Base-by-base conservation (phyloP, 2,113 vertebrate species). In the Leptosomus discolor region DNA sequence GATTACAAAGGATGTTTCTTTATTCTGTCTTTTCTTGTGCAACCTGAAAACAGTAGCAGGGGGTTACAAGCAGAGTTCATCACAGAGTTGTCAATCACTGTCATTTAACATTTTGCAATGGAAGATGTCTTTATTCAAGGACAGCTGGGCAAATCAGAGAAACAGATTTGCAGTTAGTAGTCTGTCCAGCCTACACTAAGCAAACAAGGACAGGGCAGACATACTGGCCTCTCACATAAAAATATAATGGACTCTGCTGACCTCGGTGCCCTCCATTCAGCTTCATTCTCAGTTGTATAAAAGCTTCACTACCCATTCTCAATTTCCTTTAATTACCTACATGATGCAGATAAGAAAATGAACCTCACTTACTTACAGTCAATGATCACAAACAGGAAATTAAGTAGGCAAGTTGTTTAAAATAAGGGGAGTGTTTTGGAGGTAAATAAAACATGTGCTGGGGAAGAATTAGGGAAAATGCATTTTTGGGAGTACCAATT, bases 301-400 rank as follows among this genome's bases (percentile, higher is more conserved):
- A 98, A 98, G 98, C 98, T 98, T 98, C 97, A 97, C 98, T 98
- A 98, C 98, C 98, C 98, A 98, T 98, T 98, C 98, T 98, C 98
- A 99, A 98, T 99, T 98, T 99, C 98, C 98, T 98, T 98, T 99
- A 99, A 99, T 99, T 99, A 99, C 98, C 97, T 97, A 98, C 98
- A 98, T 97, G 98, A 98, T 98, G 98, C 97, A 98, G 98, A 98
- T 99, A 99, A 98, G 98, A 98, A 98, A 98, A 99, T 98, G 98
- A 99, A 98, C 97, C 98, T 98, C 98, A 98, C 96, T 98, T 97
- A 97, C 96, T 97, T 98, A 97, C 97, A 98, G 93, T 98, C 97
- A 97, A 95, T 97, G 98, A 98, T 98, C 98, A 98, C 98, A 98
- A 97, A 98, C 98, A 98, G 98, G 98, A 98, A 98, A 98, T 99